A percentile compares a stretch with the other conserved stretches of the same genome.
Evolutionary conservation across 2,113 vertebrate genomes (phyloP).

Genomic region (human): DNA sequence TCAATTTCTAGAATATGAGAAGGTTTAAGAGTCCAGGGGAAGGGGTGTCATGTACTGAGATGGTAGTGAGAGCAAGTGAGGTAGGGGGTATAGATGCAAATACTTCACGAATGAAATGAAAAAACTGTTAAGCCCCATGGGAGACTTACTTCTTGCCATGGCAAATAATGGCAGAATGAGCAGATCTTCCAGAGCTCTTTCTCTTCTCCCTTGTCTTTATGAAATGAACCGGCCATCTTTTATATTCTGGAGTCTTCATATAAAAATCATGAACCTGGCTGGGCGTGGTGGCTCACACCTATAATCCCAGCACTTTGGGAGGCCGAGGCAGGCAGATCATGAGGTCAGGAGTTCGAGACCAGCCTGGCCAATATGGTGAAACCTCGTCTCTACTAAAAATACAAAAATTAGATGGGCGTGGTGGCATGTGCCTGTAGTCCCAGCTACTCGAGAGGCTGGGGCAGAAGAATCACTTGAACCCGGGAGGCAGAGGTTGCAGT

Average conservation of each 20-base stretch:
- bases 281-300: no score
- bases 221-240: background rate
- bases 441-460: no score
- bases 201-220: background rate
- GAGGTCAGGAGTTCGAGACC: no score
- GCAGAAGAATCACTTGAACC: no score
- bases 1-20: background rate
- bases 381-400: no score
- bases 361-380: no score
- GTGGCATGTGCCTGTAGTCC: no score
- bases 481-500: no score
- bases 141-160: background rate
- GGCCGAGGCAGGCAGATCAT: no score
- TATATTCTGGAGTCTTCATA: background rate
- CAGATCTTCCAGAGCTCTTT: background rate
- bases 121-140: background rate
- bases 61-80: no score
- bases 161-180: background rate
- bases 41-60: background rate
- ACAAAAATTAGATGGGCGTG: no score
- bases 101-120: background rate
- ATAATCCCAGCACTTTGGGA: no score
- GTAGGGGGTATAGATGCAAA: accelerated
- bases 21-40: background rate
- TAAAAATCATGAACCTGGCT: background rate